Base-by-base conservation (phyloP, 2,113 vertebrate species). In the Tringa solitaria region DNA sequence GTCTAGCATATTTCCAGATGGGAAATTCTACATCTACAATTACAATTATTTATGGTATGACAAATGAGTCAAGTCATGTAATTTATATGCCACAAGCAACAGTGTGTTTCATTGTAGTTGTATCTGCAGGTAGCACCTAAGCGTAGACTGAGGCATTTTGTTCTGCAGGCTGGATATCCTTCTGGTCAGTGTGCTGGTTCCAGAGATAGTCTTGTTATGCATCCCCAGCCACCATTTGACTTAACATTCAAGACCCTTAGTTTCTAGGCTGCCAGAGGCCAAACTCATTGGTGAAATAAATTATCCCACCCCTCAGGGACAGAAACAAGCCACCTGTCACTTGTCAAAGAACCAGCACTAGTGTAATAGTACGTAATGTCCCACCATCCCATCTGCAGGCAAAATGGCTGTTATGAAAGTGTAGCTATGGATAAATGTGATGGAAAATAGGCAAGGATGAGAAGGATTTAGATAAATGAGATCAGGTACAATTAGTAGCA, bases 201-300 rank as follows among this genome's bases (percentile, higher is more conserved):
- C 79, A 77, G 54, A 76, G 48, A 64, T 30, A 87, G 26, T n/a
- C 69, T 87, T 94, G 57, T 94, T 97, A 83, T 79, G 85, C 35
- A 81, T 80, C 35, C 68, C 46, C 35, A 84, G 51, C 14, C 79
- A 74, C 53, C 83, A 23, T 32, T 14, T 73, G 35, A 87, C 48
- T 92, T 89, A 95, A 56, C 73, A 93, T 85, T 90, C 81, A 95
- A 82, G 10, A 14, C 51, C 48, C 51, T 91, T 32, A n/a, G n/a
- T 64, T 64, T 70, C 48, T 56, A 93, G 69, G 22, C 33, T 92
- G 48, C 43, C 80, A 74, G 90, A 90, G 61, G 41, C 51, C 16
- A 9, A 95, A 53, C 24, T 96, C 35, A 72, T 43, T 94, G 79
- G 50, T 93, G 56, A 97, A 60, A 94, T 84, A 85, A 57, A 86